Percentiles rank a stretch among this genome's conserved stretches.
phyloP scores from a whole-genome alignment of 53 echinoderm and acorn worm genomes.

The Hippasteria phrygiana region DNA sequence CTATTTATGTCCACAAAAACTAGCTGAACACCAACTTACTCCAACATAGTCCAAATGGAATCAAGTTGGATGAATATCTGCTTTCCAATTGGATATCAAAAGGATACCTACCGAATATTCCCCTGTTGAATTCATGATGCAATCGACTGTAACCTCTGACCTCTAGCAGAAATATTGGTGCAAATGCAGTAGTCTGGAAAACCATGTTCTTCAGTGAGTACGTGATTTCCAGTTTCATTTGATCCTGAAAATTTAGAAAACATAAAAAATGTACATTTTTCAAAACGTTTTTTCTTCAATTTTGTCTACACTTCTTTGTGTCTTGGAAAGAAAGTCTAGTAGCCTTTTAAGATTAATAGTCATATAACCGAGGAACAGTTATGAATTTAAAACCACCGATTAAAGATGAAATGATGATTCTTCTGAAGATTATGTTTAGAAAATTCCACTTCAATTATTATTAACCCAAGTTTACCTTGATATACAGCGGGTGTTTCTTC shows the following conservation, averaged over 20 bases:
- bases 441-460: not conserved
- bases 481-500: conserved; percentile 73
- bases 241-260: conserved; percentile 71
- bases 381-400: too few species aligned
- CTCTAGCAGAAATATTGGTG: conserved; percentile 82
- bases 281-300: not conserved
- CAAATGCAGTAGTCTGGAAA: conserved; percentile 71
- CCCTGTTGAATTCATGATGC: conserved; percentile 50
- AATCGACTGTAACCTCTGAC: conserved; percentile 90
- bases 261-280: too few species aligned
- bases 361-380: too few species aligned
- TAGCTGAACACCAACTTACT: too few species aligned
- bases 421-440: too few species aligned
- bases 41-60: too few species aligned
- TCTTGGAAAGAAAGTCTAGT: too few species aligned
- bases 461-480: conserved; percentile 61
- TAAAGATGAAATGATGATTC: too few species aligned
- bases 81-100: not conserved
- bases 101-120: conserved; percentile 36
- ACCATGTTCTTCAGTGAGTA: conserved; percentile 79
- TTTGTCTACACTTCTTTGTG: not conserved
- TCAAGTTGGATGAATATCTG: not conserved
- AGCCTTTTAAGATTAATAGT: too few species aligned
- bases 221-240: conserved; percentile 83
- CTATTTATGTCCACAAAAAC: too few species aligned